Evolutionary conservation across 2,113 vertebrate genomes (phyloP).

Genomic region (Aptenodytes forsteri): DNA sequence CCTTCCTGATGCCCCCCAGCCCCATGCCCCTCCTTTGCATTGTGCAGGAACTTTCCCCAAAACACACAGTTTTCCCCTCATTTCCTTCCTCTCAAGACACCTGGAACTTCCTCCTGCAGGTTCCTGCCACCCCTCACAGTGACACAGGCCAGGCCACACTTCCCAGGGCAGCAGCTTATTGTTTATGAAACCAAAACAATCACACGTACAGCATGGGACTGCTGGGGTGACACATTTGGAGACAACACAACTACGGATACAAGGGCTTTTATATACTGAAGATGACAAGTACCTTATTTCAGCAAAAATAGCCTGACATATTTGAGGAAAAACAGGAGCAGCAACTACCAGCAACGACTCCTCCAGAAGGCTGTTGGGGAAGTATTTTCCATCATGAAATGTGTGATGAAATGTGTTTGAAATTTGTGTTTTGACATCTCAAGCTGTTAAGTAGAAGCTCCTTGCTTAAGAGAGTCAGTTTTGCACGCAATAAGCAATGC

Average conservation of each 20-base stretch:
- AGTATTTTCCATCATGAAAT: background rate
- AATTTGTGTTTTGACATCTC: background rate
- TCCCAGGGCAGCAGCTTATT: background rate
- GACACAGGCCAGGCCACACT: background rate
- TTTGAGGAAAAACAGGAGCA: background rate
- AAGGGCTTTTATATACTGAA: background rate
- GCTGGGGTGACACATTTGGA: accelerated
- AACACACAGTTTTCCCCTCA: background rate
- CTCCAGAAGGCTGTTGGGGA: background rate
- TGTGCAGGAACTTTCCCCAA: background rate
- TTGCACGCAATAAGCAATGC: background rate
- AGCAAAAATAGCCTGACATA: background rate
- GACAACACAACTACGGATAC: background rate
- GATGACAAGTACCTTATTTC: background rate
- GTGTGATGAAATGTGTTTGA: background rate
- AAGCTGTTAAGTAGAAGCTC: background rate
- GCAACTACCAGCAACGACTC: background rate
- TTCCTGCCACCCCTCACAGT: background rate
- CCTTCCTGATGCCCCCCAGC: background rate
- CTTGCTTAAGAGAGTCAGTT: background rate
- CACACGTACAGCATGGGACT: background rate
- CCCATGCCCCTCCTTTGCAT: background rate
- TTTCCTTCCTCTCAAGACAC: constrained; percentile 33
- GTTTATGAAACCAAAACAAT: background rate
- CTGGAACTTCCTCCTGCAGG: background rate